phyloP scores from a whole-genome alignment of 2,113 vertebrate genomes.

The Brienomyrus longianalis region DNA sequence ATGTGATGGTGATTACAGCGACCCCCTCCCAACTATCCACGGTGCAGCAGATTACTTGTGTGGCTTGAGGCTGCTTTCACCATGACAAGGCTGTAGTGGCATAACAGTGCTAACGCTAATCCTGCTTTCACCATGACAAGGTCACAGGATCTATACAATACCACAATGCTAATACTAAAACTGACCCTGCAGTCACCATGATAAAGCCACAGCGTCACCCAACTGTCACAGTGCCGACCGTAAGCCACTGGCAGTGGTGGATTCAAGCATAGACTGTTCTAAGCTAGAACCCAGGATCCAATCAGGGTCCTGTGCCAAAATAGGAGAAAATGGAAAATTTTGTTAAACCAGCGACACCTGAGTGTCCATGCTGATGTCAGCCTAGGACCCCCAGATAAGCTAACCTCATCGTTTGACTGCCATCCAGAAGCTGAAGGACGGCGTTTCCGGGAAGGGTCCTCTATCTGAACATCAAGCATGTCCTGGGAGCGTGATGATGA shows the following conservation, averaged over 20 bases:
- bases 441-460: background rate
- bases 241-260: background rate
- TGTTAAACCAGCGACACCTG: background rate
- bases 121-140: background rate
- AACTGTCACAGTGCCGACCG: background rate
- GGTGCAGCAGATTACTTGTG: too few species aligned
- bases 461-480: background rate
- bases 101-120: background rate
- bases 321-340: background rate
- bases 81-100: background rate
- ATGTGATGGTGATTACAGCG: slow-evolving; percentile 16
- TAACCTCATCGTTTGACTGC: background rate
- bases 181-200: background rate
- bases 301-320: background rate
- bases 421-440: background rate
- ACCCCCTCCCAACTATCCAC: background rate
- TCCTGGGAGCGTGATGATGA: background rate
- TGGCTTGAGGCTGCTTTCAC: background rate
- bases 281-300: background rate
- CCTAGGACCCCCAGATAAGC: background rate
- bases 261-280: background rate
- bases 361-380: background rate
- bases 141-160: background rate
- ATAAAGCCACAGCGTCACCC: background rate
- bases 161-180: background rate